Conservation (phyloP, 2,888 invertebrate species). For the Gymnosoma rotundatum region DNA sequence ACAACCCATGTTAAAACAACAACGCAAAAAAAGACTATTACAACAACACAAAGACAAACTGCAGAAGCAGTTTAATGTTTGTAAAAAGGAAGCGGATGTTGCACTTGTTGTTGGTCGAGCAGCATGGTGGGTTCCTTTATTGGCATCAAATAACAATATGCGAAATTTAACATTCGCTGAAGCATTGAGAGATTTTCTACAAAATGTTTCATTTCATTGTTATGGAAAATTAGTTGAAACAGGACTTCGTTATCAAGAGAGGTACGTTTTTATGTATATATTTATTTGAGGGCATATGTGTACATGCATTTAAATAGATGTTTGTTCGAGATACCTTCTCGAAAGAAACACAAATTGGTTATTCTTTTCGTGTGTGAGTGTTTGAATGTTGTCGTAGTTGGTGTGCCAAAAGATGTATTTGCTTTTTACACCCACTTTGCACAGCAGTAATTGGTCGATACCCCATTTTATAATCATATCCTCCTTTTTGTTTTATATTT, state of each 20-base stretch:
- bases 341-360: slow-evolving; percentile 52
- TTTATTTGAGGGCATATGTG: slow-evolving; percentile 4
- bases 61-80: slow-evolving; percentile 35
- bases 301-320: slow-evolving; percentile 28
- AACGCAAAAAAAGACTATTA: slow-evolving; percentile 25
- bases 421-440: slow-evolving; percentile 19
- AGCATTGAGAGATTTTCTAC: slow-evolving; percentile 79
- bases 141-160: slow-evolving; percentile 60
- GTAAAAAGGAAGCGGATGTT: slow-evolving; percentile 69
- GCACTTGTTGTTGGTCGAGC: slow-evolving; percentile 76
- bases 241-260: slow-evolving; percentile 76
- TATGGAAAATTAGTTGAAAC: slow-evolving; percentile 80
- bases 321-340: slow-evolving; percentile 10
- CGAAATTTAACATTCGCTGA: slow-evolving; percentile 74
- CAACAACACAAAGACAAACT: slow-evolving; percentile 26
- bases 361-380: slow-evolving; percentile 24
- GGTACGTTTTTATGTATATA: slow-evolving; percentile 70
- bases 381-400: not conserved
- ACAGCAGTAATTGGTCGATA: slow-evolving; percentile 50
- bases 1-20: slow-evolving; percentile 37
- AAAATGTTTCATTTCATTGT: slow-evolving; percentile 80
- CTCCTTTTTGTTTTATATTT: slow-evolving; percentile 10
- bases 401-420: slow-evolving; percentile 19
- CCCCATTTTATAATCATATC: slow-evolving; percentile 29
- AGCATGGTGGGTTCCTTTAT: slow-evolving; percentile 77